Conservation (phyloP, 2,113 vertebrate genomes). For the Mohoua ochrocephala region DNA sequence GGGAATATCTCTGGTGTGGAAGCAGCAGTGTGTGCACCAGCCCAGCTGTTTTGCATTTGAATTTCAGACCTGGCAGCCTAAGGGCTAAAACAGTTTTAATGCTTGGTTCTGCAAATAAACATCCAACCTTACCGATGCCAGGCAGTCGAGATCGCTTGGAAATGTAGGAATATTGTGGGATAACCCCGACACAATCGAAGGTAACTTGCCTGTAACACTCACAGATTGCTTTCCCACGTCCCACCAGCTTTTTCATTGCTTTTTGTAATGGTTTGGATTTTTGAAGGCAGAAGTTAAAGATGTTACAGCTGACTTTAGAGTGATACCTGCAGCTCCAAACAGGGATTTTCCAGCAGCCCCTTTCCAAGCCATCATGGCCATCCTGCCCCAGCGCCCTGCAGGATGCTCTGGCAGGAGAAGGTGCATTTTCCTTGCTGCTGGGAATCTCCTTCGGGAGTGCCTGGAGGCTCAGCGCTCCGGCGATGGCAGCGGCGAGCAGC, state of each 20-base stretch:
- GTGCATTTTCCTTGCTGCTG: background rate
- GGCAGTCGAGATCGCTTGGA: background rate
- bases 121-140: background rate
- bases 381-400: background rate
- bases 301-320: background rate
- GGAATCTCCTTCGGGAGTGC: background rate
- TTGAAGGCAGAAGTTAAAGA: background rate
- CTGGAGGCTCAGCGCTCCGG: background rate
- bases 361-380: fast-evolving
- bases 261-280: background rate
- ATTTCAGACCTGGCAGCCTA: background rate
- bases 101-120: background rate
- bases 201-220: background rate
- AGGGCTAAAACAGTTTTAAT: background rate
- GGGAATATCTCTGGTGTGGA: background rate
- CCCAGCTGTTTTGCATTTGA: background rate
- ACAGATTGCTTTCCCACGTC: background rate
- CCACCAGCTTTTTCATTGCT: background rate
- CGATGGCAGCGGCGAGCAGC: fast-evolving
- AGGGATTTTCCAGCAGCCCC: background rate
- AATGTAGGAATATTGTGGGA: background rate
- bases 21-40: background rate
- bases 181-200: background rate
- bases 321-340: background rate
- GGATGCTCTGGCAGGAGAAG: background rate